Base-by-base conservation (phyloP, 2,797 vertebrate species). In the Mormyrops boulengeri region DNA sequence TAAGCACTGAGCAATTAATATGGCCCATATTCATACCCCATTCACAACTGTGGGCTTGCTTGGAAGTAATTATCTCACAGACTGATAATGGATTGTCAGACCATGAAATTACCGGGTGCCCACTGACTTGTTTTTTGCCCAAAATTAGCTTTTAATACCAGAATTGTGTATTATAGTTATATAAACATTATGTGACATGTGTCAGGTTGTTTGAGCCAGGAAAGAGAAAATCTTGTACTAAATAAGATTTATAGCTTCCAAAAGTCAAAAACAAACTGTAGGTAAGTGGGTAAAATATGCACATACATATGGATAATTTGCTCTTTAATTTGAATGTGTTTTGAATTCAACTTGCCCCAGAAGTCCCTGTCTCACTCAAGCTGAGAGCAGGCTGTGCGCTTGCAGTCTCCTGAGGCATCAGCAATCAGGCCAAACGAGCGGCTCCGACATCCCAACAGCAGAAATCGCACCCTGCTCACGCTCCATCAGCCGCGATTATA, bases 401-500 rank as follows among this genome's bases (percentile, higher is more conserved):
- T 88, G 17, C 38, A 53, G 90, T 73, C 66, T 88, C 86, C 87
- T 50, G 34, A 57, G 60, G 60, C 91, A 91, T 92, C 91, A 90
- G 91, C 91, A 91, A 89, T 91, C 89, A 90, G 88, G 87, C 50
- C 87, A 52, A 89, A 91, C 50, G 89, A 88, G 66, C 86, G 26
- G 88, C 90, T 90, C 90, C 90, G 90, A 91, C 92, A 91, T 89
- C 90, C 41, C 87, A 77, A 82, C 82, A 89, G 89, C 84, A 88
- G 30, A 92, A 92, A 92, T 91, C 91, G 84, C 92, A 91, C 91
- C 30, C 41, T 22, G 87, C 44, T 85, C 88, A 82, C 50, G 88
- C 88, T 55, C 91, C 91, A 92, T 92, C 92, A 92, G 91, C 90
- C 89, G 82, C 91, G 91, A 92, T 92, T 92, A 92, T 92, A 91